Evolutionary conservation across 2,888 invertebrate genomes (phyloP).

Genomic region (Pharmacophagus antenor): DNA sequence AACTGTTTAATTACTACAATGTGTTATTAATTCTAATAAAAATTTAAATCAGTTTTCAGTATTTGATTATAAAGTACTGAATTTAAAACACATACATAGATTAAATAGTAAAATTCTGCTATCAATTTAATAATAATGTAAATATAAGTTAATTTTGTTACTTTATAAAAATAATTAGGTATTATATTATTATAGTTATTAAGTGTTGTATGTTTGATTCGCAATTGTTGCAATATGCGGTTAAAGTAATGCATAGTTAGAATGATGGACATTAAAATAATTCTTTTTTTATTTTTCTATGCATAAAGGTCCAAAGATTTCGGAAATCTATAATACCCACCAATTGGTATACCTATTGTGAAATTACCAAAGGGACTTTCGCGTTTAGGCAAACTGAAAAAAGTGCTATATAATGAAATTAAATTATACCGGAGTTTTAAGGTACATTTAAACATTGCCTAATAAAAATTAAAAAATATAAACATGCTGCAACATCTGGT

Average conservation of each 20-base stretch:
- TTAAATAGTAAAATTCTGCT: slow-evolving; percentile 76
- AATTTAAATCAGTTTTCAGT: slow-evolving; percentile 3
- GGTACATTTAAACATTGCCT: background rate
- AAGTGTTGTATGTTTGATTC: slow-evolving; percentile 81
- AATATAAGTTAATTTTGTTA: slow-evolving; percentile 82
- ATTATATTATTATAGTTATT: slow-evolving; percentile 76
- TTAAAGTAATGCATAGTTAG: slow-evolving; percentile 73
- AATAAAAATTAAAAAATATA: slow-evolving; percentile 34
- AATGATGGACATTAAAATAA: slow-evolving; percentile 67
- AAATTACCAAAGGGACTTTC: slow-evolving; percentile 64
- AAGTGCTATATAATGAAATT: slow-evolving; percentile 15
- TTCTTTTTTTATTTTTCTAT: slow-evolving; percentile 50
- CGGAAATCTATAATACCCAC: slow-evolving; percentile 70
- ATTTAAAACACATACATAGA: slow-evolving; percentile 37
- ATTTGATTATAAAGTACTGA: slow-evolving; percentile 38
- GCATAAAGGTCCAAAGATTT: slow-evolving; percentile 74
- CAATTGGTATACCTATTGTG: slow-evolving; percentile 66
- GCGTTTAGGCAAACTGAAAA: slow-evolving; percentile 26
- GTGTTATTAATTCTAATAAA: background rate
- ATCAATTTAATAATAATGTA: slow-evolving; percentile 77
- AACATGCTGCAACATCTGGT: slow-evolving; percentile 55
- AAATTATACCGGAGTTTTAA: slow-evolving; percentile 1
- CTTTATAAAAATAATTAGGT: slow-evolving; percentile 79
- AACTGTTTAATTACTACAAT: background rate
- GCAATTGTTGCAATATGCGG: slow-evolving; percentile 79